Evolutionary conservation across 1,140 invertebrate genomes (phyloP).

Genomic region (Lasioglossum albipes): DNA sequence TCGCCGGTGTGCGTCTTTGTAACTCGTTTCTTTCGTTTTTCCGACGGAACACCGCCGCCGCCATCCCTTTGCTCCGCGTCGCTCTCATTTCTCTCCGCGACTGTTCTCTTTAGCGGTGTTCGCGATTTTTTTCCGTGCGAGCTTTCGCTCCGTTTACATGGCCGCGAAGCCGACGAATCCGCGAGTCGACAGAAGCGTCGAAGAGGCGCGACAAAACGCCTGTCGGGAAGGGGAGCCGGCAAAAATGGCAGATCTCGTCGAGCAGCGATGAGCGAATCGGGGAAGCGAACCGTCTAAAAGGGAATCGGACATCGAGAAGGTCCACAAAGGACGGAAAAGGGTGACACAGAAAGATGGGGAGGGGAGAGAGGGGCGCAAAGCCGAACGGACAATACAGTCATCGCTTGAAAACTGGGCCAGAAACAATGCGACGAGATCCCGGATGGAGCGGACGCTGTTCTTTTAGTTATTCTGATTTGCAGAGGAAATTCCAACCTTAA

Average conservation of each 20-base stretch:
- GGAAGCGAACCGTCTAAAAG: constrained; percentile 32
- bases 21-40: constrained; percentile 6
- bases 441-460: constrained; percentile 27
- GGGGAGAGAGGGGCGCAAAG: constrained; percentile 38
- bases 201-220: not conserved
- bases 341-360: constrained; percentile 11
- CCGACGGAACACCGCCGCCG: not conserved
- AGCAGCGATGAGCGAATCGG: constrained; percentile 26
- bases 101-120: constrained; percentile 10
- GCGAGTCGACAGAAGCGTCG: not conserved
- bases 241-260: constrained; percentile 32
- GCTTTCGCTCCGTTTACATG: constrained; percentile 4
- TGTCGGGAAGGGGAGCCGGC: not conserved
- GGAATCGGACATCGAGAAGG: constrained; percentile 40
- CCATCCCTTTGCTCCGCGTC: not conserved
- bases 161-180: not conserved
- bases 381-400: constrained; percentile 52
- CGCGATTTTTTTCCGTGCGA: not conserved
- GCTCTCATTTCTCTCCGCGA: not conserved
- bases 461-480: constrained; percentile 43
- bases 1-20: constrained; percentile 30
- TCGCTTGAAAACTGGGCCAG: constrained; percentile 47
- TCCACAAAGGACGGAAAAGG: constrained; percentile 30
- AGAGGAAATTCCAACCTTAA: constrained; percentile 12
- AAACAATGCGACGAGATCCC: constrained; percentile 25